Evolutionary conservation across 2,888 invertebrate genomes (phyloP), one percentile per base, ranked within the genome.

Genomic region (Hylaea fasciaria): DNA sequence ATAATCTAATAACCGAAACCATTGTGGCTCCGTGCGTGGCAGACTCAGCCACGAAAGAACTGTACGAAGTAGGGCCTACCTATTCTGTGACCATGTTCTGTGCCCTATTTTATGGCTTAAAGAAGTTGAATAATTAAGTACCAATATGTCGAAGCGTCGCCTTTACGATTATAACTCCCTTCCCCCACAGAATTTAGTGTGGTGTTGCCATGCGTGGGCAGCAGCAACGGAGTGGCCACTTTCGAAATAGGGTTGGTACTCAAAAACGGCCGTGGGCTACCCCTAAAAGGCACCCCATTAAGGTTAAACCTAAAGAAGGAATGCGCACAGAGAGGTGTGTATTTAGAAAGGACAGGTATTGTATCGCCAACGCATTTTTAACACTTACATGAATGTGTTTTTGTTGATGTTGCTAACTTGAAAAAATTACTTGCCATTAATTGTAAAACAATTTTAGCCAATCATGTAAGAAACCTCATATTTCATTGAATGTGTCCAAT

Each of bases 281-380:
- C 96, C 67, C 90, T 98, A 74, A 95, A 96, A 81, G 97, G 97
- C 80, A 98, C 97, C 79, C 98, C 98, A 64, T 92, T 98, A 77
- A 94, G 97, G 78, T 93, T 98, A 82, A 95, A 95, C 89, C 94
- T 98, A 84, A 95, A 96, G 91, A 98, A 98, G 95, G 97, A 98
- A 94, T 98, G 98, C 94, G 95, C 96, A 87, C 96, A 96, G 94
- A 96, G 96, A 95, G 96, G 97, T 96, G 95, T 95, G 95, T 95
- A 94, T 94, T 93, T 94, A 89, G 91, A 91, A 91, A 91, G 89
- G 91, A 90, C 93, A 93, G 93, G 93, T 93, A 93, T 93, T 87
- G 93, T 93, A 93, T 93, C 93, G 92, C 92, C 93, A 91, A 92
- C 89, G 92, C 92, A 92, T 92, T 93, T 92, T 92, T 93, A 93